These are phyloP conservation scores for Zoanthus sociatus DNA, from an alignment of 92 coral and sea anemone species.

Conservation along the genomic window DNA sequence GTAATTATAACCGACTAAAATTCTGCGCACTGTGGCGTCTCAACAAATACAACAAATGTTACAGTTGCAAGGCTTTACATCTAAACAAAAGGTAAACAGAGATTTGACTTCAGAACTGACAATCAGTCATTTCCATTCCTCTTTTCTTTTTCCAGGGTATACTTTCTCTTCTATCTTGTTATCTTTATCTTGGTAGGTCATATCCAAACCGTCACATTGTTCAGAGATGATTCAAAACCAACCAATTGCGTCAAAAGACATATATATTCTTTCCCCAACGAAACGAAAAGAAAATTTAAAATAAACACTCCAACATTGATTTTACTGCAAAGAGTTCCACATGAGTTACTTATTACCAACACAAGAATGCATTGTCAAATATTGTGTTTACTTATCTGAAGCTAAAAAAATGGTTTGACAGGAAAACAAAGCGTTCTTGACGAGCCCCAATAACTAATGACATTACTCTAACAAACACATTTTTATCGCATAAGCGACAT, in stretches of 20 bases:
- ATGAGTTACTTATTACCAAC: background rate
- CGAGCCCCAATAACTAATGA: background rate
- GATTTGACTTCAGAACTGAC: background rate
- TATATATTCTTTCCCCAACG: background rate
- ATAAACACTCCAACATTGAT: background rate
- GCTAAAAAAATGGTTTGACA: background rate
- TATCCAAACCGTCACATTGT: background rate
- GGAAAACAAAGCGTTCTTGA: background rate
- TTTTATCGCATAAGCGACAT: too few species aligned
- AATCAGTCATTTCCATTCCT: background rate
- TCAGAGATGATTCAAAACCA: background rate
- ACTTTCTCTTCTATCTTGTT: background rate
- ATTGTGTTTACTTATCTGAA: background rate
- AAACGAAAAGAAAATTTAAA: background rate
- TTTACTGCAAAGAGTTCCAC: background rate
- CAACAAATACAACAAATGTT: background rate
- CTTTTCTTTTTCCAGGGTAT: background rate
- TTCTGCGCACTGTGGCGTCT: background rate
- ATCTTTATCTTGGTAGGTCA: background rate
- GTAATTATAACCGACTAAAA: background rate
- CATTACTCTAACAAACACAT: background rate
- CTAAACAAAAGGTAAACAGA: background rate
- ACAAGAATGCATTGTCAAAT: constrained; percentile 1
- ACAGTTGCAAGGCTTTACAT: background rate
- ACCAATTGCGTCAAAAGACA: background rate